phyloP scores from a whole-genome alignment of 2,797 vertebrate genomes.

The Triplophysa yarkandensis region DNA sequence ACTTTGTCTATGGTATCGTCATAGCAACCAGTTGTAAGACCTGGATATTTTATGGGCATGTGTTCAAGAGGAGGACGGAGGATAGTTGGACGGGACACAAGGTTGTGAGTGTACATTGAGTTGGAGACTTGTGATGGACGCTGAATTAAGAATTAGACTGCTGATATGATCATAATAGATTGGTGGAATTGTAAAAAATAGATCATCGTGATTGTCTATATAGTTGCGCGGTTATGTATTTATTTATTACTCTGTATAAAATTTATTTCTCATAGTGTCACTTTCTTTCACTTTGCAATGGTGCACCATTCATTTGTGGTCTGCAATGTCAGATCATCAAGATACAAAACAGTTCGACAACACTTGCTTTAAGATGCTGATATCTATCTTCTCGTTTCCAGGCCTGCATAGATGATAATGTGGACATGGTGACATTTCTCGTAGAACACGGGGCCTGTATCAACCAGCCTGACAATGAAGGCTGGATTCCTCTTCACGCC shows the following conservation, averaged over 20 bases:
- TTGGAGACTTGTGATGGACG: not conserved
- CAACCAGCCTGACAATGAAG: conserved; percentile 99
- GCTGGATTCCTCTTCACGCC: conserved; percentile 98
- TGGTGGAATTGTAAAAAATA: no score
- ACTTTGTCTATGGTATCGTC: conserved; percentile 65
- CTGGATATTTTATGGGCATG: conserved; percentile 52
- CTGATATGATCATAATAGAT: not conserved
- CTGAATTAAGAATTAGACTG: not conserved
- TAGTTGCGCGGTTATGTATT: no score
- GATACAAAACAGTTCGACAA: no score
- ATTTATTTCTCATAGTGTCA: no score
- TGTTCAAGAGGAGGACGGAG: conserved; percentile 28
- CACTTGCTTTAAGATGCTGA: not conserved
- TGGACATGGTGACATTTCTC: conserved; percentile 99
- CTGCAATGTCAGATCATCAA: no score
- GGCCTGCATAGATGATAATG: conserved; percentile 99
- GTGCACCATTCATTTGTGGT: not conserved
- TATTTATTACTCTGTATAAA: no score
- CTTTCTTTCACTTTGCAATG: not conserved
- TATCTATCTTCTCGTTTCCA: conserved; percentile 60
- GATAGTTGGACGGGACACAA: conserved; percentile 1
- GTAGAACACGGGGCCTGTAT: conserved; percentile 97
- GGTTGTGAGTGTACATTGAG: conserved; percentile 23
- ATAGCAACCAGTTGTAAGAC: conserved; percentile 67
- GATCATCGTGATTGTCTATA: not conserved